These are phyloP conservation scores for Aspidiotus rigidus DNA, from an alignment of 2,888 invertebrate species.

Conservation along the genomic window DNA sequence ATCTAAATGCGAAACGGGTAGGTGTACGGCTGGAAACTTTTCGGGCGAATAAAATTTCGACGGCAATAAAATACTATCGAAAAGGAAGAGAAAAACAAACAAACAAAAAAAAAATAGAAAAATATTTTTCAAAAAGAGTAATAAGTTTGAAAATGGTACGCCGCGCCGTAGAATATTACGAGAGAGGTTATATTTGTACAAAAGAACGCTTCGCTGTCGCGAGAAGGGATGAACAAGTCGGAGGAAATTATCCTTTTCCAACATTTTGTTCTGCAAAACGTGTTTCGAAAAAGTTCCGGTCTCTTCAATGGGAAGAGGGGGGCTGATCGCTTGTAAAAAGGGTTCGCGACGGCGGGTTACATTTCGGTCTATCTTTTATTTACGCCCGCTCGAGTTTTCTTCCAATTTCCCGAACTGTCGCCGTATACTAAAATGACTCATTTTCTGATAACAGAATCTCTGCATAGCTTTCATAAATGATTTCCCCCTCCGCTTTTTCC, in stretches of 20 bases:
- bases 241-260: constrained; percentile 34
- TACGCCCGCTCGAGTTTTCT: constrained; percentile 34
- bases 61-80: background rate
- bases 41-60: background rate
- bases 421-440: constrained; percentile 33
- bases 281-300: constrained; percentile 34
- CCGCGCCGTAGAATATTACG: constrained; percentile 12
- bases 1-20: background rate
- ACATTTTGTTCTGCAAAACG: constrained; percentile 32
- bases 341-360: constrained; percentile 19
- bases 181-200: constrained; percentile 28
- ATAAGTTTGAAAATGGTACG: constrained; percentile 28
- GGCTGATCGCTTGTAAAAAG: constrained; percentile 15
- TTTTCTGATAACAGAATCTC: constrained; percentile 34
- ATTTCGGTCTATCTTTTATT: constrained; percentile 29
- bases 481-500: constrained; percentile 26
- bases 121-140: constrained; percentile 15
- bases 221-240: constrained; percentile 10
- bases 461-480: constrained; percentile 32
- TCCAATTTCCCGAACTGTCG: constrained; percentile 35
- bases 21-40: background rate
- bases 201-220: constrained; percentile 21
- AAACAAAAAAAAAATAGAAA: constrained; percentile 13
- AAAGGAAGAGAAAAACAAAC: background rate
- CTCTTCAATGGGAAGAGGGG: constrained; percentile 16